A percentile compares a stretch with the other conserved stretches of the same genome.
phyloP scores from a whole-genome alignment of 2,797 vertebrate genomes.

The Scolopax rusticola region DNA sequence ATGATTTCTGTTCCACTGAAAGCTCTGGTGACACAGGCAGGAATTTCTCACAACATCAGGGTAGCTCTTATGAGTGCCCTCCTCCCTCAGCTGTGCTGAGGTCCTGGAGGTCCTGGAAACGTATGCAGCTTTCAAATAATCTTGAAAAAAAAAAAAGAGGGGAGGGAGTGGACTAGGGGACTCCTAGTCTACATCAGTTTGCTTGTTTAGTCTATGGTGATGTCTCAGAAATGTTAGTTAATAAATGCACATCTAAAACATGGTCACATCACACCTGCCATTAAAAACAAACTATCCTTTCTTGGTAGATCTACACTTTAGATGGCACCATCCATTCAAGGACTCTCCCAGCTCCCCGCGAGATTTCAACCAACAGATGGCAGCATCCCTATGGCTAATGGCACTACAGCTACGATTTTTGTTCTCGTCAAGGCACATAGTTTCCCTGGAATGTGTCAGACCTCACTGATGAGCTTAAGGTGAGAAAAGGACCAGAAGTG shows the following conservation, averaged over 20 bases:
- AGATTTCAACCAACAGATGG: conserved; percentile 67
- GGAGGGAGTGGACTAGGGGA: neutral
- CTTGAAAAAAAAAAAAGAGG: neutral
- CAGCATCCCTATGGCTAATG: conserved; percentile 57
- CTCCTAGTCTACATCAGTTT: neutral
- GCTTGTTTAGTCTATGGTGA: neutral
- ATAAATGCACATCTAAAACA: neutral
- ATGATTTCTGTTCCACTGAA: neutral
- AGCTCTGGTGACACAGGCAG: neutral
- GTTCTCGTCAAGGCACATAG: neutral
- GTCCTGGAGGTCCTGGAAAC: neutral
- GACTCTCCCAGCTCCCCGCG: neutral
- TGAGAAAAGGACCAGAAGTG: neutral
- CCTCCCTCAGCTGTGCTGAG: neutral
- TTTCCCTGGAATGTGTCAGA: neutral
- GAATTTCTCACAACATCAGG: neutral
- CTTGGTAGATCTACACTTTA: neutral
- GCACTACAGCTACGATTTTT: neutral
- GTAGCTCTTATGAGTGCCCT: neutral
- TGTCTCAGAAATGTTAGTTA: neutral
- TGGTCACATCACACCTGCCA: neutral
- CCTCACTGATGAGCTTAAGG: neutral
- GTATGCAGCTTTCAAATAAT: neutral
- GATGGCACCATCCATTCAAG: neutral
- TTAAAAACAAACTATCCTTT: neutral